phyloP scores from a whole-genome alignment of 2,888 invertebrate species.

The Oscheius sp. region DNA sequence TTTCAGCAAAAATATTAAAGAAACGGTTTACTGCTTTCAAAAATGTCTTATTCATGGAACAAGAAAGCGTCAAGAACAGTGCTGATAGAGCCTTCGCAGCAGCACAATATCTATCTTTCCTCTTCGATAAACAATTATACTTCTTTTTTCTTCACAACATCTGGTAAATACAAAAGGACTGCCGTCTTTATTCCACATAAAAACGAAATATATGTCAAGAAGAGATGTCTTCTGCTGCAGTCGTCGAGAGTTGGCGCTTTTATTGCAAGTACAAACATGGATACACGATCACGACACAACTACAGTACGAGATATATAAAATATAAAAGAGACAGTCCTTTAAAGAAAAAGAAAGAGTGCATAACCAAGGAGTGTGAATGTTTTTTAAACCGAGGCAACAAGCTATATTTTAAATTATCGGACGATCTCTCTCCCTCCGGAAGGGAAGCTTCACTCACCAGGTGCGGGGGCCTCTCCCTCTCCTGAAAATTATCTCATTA shows the following conservation, averaged over 20 bases:
- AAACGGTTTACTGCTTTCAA: too few relatives aligned
- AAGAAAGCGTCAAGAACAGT: too few relatives aligned
- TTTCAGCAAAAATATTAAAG: too few relatives aligned
- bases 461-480: slow-evolving; percentile 51
- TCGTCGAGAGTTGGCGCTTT: not conserved
- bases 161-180: not conserved
- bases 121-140: not conserved
- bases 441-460: slow-evolving; percentile 52
- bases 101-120: not conserved
- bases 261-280: not conserved
- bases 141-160: not conserved
- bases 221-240: too few relatives aligned
- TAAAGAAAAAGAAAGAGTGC: slow-evolving; percentile 39
- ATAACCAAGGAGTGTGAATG: slow-evolving; percentile 29
- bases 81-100: too few relatives aligned
- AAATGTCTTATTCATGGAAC: too few relatives aligned
- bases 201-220: too few relatives aligned
- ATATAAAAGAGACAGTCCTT: too few relatives aligned
- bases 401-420: slow-evolving; percentile 11
- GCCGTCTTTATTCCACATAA: too few relatives aligned
- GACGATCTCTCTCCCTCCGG: not conserved
- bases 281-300: slow-evolving; percentile 35
- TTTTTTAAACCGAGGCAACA: slow-evolving; percentile 23
- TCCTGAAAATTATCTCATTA: slow-evolving; percentile 44
- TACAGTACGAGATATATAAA: slow-evolving; percentile 38